Base-by-base conservation (phyloP, 2,797 vertebrate species). In the Sciaenops ocellatus region DNA sequence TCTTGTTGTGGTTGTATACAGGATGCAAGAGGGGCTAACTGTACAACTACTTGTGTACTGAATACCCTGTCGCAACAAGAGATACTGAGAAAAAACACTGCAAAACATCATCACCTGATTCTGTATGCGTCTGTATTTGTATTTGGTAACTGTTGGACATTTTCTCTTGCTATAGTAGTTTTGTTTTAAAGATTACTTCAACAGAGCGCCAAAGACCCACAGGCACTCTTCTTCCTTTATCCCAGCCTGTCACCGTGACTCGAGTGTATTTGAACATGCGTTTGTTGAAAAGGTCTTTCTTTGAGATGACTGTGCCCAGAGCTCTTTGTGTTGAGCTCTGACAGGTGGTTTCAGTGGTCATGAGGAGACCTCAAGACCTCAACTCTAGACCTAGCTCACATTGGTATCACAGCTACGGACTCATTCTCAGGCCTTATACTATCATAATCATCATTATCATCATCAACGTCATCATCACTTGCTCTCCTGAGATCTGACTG, bases 231-330 rank as follows among this genome's bases (percentile, higher is more conserved):
- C 55, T 56, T 77, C 24, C 67, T 64, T 72, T 52, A 52, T 55
- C 69, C 73, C 18, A 48, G 79, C 84, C 88, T 61, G 85, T 80
- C 73, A 81, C 55, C 5, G 12, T 22, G 46, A 79, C 70, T 87
- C 69, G 80, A 84, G 63, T 79, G 73, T 79, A 76, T 80, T 46
- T 79, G 63, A 79, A 80, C 79, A 87, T 86, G 76, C 85, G 81
- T 91, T 90, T 78, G 46, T 75, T 82, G 76, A 79, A 91, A 88
- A 78, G 68, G 78, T 86, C 78, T 82, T 67, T 76, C 78, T 73
- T 74, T 59, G 75, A 76, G 63, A 48, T 5, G 20, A 54, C 24
- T 55, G 54, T 66, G 82, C 46, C 51, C n/a, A 22, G 8, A 79
- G 74, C 70, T 78, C 71, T 80, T 83, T 80, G 66, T 69, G 69